Base-by-base conservation (phyloP, 2,888 invertebrate species). In the Dendrolimus houi region DNA sequence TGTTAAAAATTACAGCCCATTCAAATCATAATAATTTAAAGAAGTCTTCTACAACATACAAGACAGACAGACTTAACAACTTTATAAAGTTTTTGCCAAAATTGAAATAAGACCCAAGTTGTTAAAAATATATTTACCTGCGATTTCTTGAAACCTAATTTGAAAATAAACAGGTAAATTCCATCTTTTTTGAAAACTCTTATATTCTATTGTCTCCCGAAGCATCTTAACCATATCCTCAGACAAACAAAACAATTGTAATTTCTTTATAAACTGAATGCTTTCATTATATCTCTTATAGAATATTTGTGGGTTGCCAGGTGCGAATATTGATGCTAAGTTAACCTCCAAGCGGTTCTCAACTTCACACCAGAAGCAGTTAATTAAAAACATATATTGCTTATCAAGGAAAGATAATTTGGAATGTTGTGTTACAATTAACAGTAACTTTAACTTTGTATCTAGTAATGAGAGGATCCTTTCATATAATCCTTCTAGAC, bases 141-240 rank as follows among this genome's bases (percentile, higher is more conserved):
- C 97, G 75, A 98, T 96, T 87, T 98, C 97, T 91, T 98, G 98
- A 87, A 97, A 98, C 65, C 97, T 93, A 66, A 97, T 96, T 88
- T 98, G 98, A 81, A 97, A 98, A 84, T 99, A 99, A n/a, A 99
- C 98, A 10, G 97, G 96, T 56, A 98, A 91, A 85, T 98, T 98
- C 96, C 98, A 99, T 68, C 96, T 94, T 64, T 94, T 94, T 66
- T 96, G 93, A 75, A 97, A 97, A 63, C 93, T 94, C 71, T 93
- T 93, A 74, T 96, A 97, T 63, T 95, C 94, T 1, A 92, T 81
- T 72, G 96, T 94, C 57, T 91, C 85, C 63, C 93, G 92, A 57
- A 97, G 91, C 40, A 92, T 74, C 61, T 92, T 87, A 0, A 92
- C 87, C 62, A 93, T 92, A 55, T 93, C 93, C 58, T 92, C 82